These are phyloP conservation scores for Hypsopygia costalis DNA, from an alignment of 2,888 invertebrate species.

Conservation along the genomic window DNA sequence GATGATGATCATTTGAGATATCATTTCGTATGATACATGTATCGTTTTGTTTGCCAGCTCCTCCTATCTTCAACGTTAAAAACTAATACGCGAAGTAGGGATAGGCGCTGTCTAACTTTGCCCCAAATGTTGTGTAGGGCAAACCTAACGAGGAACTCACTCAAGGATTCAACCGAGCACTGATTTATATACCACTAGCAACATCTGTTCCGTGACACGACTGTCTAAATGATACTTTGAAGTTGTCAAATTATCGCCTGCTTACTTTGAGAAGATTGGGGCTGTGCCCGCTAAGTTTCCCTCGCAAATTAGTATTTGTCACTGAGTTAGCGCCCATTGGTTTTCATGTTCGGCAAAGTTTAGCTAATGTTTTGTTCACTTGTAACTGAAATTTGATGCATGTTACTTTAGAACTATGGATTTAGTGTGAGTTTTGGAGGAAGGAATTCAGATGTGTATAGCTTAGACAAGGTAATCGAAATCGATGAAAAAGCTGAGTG, in stretches of 20 bases:
- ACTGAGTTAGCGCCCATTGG: conserved; percentile 5
- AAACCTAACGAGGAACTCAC: conserved; percentile 59
- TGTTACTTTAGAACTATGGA: no score
- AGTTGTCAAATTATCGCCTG: conserved; percentile 69
- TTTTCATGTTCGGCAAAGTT: conserved; percentile 5
- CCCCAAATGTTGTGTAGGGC: conserved; percentile 33
- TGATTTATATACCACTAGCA: conserved; percentile 65
- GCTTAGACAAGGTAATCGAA: no score
- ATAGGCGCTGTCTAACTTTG: conserved; percentile 32
- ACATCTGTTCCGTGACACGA: conserved; percentile 62
- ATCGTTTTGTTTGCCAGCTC: no score
- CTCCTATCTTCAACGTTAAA: conserved; percentile 25
- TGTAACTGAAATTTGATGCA: background rate
- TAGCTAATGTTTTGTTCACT: conserved; percentile 6
- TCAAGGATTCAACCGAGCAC: conserved; percentile 50
- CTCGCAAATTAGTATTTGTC: conserved; percentile 28
- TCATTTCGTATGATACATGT: no score
- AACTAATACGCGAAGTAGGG: conserved; percentile 44
- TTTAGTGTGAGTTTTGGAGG: no score
- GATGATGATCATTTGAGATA: no score
- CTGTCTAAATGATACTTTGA: conserved; percentile 67
- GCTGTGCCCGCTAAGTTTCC: conserved; percentile 27
- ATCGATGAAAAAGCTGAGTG: no score
- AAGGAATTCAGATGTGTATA: no score
- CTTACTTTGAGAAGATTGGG: conserved; percentile 43